phyloP scores from a whole-genome alignment of 2,113 vertebrate genomes.

The Ranitomeya imitator region DNA sequence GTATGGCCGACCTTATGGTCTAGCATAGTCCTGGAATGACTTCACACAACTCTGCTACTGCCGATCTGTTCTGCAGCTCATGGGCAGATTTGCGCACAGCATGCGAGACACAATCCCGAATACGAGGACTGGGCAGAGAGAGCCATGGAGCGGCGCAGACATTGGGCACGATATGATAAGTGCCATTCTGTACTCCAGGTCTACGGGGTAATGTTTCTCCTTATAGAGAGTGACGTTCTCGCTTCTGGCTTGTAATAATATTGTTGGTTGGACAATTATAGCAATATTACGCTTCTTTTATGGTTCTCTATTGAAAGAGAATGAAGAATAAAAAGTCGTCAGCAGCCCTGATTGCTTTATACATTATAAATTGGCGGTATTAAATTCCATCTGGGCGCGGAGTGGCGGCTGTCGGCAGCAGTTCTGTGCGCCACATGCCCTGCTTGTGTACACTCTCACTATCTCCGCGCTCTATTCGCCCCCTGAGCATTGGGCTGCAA shows the following conservation, averaged over 20 bases:
- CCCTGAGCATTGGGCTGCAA: background rate
- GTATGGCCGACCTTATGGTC: no score
- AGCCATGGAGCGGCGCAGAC: no score
- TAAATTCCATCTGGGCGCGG: background rate
- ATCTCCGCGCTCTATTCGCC: background rate
- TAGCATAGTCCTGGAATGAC: no score
- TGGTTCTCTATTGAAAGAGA: background rate
- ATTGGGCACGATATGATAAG: no score
- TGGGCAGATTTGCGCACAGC: no score
- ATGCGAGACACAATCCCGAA: no score
- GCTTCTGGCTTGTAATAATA: background rate
- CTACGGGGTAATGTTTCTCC: no score
- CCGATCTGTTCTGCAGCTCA: no score
- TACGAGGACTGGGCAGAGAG: no score
- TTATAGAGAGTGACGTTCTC: no score
- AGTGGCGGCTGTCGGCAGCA: background rate
- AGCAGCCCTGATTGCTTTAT: background rate
- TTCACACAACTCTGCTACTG: no score
- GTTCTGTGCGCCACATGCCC: background rate
- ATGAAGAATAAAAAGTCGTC: background rate
- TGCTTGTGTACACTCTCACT: conserved; percentile 7
- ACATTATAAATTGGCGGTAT: background rate
- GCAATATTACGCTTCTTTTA: background rate
- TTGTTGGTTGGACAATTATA: background rate
- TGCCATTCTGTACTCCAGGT: no score